Percentiles rank a stretch among this genome's conserved stretches.
phyloP scores from a whole-genome alignment of 2,797 vertebrate genomes.

The Melanotaenia maccullochi region DNA sequence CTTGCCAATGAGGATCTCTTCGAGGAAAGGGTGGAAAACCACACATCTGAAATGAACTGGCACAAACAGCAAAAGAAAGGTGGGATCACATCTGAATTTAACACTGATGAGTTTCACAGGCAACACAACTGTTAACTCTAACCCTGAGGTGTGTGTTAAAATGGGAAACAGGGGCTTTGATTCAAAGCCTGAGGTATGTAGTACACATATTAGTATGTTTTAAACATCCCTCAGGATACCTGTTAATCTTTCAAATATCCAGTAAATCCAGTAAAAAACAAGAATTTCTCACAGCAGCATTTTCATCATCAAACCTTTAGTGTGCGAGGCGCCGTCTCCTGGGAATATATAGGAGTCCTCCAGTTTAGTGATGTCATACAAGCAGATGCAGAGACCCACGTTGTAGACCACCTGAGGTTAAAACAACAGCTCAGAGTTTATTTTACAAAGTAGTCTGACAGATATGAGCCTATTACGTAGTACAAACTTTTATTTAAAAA shows the following conservation, averaged over 20 bases:
- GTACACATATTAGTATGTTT: not conserved
- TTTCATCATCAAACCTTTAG: constrained; percentile 86
- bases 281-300: not conserved
- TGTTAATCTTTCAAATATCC: not conserved
- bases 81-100: not conserved
- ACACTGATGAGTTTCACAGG: not conserved
- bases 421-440: not conserved
- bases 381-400: constrained; percentile 94
- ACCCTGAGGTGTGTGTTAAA: not conserved
- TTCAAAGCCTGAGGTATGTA: not conserved
- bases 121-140: not conserved
- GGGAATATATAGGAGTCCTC: constrained; percentile 98
- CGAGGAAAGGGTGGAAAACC: constrained; percentile 96
- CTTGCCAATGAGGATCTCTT: constrained; percentile 94
- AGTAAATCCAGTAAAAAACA: not conserved
- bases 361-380: constrained; percentile 95
- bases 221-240: not conserved
- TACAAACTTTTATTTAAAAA: no score
- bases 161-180: not conserved
- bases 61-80: not conserved
- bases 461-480: no score
- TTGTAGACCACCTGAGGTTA: constrained; percentile 92
- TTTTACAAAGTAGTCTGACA: not conserved
- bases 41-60: constrained; percentile 96
- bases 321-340: constrained; percentile 96